phyloP scores from a whole-genome alignment of 2,888 invertebrate genomes.

The Pseudococcus viburni region DNA sequence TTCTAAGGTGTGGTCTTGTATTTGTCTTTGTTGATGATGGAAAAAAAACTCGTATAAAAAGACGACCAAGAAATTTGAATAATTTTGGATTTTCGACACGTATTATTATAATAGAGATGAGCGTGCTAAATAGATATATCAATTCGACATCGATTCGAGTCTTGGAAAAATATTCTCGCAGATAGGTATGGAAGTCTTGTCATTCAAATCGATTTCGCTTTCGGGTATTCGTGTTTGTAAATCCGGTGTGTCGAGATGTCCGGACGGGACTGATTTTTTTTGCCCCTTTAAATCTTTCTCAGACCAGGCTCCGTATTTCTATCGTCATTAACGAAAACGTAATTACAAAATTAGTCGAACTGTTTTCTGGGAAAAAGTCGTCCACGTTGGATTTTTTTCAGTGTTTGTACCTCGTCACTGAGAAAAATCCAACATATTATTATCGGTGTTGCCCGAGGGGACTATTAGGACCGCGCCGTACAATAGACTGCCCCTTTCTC shows the following conservation, averaged over 20 bases:
- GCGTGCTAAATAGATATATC: constrained; percentile 52
- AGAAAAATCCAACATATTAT: constrained; percentile 62
- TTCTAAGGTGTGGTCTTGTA: constrained; percentile 49
- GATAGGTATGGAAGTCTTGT: not conserved
- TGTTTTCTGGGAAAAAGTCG: constrained; percentile 62
- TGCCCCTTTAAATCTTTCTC: constrained; percentile 22
- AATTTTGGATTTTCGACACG: constrained; percentile 31
- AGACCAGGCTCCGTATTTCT: constrained; percentile 59
- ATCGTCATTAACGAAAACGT: constrained; percentile 61
- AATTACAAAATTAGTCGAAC: constrained; percentile 62
- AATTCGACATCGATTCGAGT: constrained; percentile 14
- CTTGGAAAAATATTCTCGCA: not conserved
- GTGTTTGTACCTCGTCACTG: constrained; percentile 61
- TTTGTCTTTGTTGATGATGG: constrained; percentile 34
- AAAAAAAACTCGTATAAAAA: not conserved
- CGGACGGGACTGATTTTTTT: constrained; percentile 19
- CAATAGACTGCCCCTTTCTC: constrained; percentile 57
- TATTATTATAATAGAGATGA: constrained; percentile 34
- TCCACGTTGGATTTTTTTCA: constrained; percentile 58
- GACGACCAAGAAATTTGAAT: constrained; percentile 22
- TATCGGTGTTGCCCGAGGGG: constrained; percentile 61
- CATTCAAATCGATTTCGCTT: constrained; percentile 41
- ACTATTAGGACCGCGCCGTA: constrained; percentile 58
- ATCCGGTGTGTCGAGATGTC: constrained; percentile 55
- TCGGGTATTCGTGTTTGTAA: constrained; percentile 46